Base-by-base conservation (phyloP, 2,888 invertebrate genomes). In the Agonopterix heracliana region DNA sequence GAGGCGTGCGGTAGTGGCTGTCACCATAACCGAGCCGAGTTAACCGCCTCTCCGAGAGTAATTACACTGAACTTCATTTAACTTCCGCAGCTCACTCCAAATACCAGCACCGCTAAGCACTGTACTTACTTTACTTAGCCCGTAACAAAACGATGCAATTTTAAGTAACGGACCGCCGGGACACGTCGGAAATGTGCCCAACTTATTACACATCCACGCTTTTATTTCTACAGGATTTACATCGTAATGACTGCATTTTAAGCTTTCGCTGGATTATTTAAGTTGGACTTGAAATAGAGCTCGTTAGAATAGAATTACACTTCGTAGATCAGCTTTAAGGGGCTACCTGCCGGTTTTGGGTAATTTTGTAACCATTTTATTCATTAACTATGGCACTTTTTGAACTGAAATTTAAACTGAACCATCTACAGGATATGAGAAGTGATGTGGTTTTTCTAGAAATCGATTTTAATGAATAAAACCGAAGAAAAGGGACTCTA, bases 21-120 rank as follows among this genome's bases (percentile, higher is more conserved):
- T 76, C 81, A 71, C 80, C 78, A 75, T 78, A 80, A 76, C 75
- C 63, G 73, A 68, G 70, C 74, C 72, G 69, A 76, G 76, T 70
- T 79, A 80, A 82, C 81, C 79, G 74, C 78, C 78, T 74, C 79
- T 77, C 75, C 58, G 78, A 79, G 83, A 83, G 81, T 82, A 85
- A 85, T 85, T 84, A 82, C 78, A 78, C 75, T 68, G 74, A 82
- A 85, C 78, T 83, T 82, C 82, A 86, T 85, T 83, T 82, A 85
- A 85, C 81, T 85, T 85, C 78, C 82, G 74, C 75, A 71, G 79
- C 82, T 79, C 76, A 71, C 74, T 76, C 80, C 77, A 78, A 82
- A 82, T 80, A 79, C 77, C 77, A 74, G 74, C 68, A 71, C 80
- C 79, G 71, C 81, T 82, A 81, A 85, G 80, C 74, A 75, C 76